Evolutionary conservation across 2,113 vertebrate species (phyloP).

Genomic region (Vulpes lagopus): DNA sequence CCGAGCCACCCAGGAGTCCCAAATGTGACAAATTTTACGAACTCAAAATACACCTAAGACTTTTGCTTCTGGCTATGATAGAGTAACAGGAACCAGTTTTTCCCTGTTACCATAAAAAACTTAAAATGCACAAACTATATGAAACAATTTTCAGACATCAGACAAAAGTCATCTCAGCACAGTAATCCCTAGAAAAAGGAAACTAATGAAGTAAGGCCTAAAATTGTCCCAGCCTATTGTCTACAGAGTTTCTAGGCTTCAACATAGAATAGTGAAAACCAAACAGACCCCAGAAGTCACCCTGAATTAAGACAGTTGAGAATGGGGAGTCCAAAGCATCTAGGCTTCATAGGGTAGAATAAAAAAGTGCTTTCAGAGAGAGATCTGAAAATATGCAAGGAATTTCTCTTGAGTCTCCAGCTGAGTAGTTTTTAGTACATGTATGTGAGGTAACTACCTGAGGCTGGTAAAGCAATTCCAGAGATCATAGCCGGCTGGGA

Average conservation of each 20-base stretch:
- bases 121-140: not conserved
- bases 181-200: not conserved
- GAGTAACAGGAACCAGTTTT: not conserved
- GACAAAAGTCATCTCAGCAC: not conserved
- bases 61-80: not conserved
- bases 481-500: not conserved
- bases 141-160: not conserved
- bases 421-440: not conserved
- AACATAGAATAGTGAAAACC: not conserved
- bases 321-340: not conserved
- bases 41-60: not conserved
- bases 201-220: not conserved
- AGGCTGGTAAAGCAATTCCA: not conserved
- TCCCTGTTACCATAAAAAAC: not conserved
- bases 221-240: not conserved
- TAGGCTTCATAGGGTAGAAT: not conserved
- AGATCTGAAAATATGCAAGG: not conserved
- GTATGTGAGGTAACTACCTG: not conserved
- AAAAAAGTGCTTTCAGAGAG: not conserved
- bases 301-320: not conserved
- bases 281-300: not conserved
- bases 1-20: too few species aligned
- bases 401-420: not conserved
- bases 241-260: not conserved
- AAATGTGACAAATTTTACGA: slow-evolving; percentile 35